Evolutionary conservation across 2,888 invertebrate genomes (phyloP).

Genomic region (Platerodrilus igneus): DNA sequence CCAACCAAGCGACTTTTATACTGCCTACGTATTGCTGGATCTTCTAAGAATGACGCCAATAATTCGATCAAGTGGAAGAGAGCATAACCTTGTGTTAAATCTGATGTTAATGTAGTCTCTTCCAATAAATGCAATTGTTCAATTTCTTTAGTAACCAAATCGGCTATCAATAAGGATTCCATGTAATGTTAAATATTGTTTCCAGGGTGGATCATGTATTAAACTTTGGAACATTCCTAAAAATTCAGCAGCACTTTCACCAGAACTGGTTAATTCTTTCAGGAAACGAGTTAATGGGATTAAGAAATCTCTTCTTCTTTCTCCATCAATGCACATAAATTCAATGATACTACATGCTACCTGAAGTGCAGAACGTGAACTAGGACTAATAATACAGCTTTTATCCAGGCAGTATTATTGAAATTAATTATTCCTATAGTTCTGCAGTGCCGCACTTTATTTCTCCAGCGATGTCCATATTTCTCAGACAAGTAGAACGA

Average conservation of each 20-base stretch:
- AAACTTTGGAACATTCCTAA: conserved; percentile 80
- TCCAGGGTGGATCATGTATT: conserved; percentile 85
- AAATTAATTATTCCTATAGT: conserved; percentile 56
- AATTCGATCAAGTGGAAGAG: conserved; percentile 86
- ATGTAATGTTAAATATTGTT: conserved; percentile 84
- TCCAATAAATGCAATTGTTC: conserved; percentile 83
- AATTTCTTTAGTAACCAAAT: conserved; percentile 83
- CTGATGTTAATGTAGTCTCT: conserved; percentile 88
- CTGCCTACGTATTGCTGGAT: conserved; percentile 78
- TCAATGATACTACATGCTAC: conserved; percentile 86
- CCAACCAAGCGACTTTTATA: conserved; percentile 87
- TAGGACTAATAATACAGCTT: conserved; percentile 86
- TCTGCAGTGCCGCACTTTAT: conserved; percentile 31
- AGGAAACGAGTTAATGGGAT: conserved; percentile 84
- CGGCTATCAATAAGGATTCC: conserved; percentile 84
- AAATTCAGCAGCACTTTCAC: conserved; percentile 91
- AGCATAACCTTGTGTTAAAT: conserved; percentile 89
- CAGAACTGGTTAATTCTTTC: conserved; percentile 78
- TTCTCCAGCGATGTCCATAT: conserved; percentile 67
- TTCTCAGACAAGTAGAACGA: conserved; percentile 67
- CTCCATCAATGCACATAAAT: conserved; percentile 67
- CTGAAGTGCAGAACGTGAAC: conserved; percentile 82
- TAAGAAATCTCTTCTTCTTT: conserved; percentile 69
- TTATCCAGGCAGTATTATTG: conserved; percentile 77
- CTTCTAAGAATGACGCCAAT: conserved; percentile 82